A percentile compares a stretch with the other conserved stretches of the same genome.
These are phyloP conservation scores for Pseudomyrmex sp. DNA, from an alignment of 1,140 invertebrate species.

Conservation along the genomic window DNA sequence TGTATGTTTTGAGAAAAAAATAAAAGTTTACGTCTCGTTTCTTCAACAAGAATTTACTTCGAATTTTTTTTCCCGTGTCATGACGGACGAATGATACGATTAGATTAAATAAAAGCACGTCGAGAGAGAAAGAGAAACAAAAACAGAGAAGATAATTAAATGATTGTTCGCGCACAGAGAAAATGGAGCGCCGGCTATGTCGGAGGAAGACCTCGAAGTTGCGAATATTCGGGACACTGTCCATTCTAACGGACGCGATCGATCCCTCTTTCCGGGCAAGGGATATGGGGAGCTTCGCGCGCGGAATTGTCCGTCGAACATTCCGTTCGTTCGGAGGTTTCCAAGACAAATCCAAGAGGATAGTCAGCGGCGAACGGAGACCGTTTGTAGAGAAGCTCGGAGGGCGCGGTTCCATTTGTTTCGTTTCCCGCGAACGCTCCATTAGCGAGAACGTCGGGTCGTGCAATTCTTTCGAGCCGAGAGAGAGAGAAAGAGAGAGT, in stretches of 20 bases:
- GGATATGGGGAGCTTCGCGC: conserved; percentile 10
- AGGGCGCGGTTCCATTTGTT: conserved; percentile 68
- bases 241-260: conserved; percentile 18
- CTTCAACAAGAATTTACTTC: not conserved
- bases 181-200: not conserved
- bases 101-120: too few relatives aligned
- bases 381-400: conserved; percentile 58
- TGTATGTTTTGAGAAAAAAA: too few relatives aligned
- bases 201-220: not conserved
- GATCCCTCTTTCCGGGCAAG: conserved; percentile 46
- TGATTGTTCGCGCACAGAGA: not conserved
- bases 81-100: not conserved
- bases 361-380: conserved; percentile 46
- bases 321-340: conserved; percentile 27
- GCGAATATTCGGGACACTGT: conserved; percentile 7
- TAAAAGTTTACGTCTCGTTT: too few relatives aligned
- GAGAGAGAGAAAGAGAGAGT: not conserved
- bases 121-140: too few relatives aligned
- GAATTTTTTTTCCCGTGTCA: not conserved
- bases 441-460: conserved; percentile 67
- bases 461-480: conserved; percentile 52
- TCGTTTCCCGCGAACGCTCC: conserved; percentile 69
- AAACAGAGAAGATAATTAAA: not conserved
- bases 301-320: conserved; percentile 62
- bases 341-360: conserved; percentile 59